Base-by-base conservation (phyloP, 2,113 vertebrate genomes). In the Hipposideros armiger region DNA sequence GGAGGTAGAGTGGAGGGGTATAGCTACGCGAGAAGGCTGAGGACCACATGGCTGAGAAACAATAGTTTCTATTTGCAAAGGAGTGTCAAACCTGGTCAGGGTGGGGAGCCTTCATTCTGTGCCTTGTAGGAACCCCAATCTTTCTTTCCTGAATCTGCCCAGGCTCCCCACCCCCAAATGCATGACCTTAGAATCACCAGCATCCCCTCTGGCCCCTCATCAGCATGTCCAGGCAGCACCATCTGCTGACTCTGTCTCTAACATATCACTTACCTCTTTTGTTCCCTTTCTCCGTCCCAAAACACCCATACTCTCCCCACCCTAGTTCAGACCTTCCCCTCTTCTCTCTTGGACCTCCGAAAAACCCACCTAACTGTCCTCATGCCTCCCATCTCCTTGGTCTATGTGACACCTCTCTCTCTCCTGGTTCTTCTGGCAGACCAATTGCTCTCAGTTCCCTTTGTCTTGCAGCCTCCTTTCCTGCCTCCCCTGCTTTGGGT, bases 61-160 rank as follows among this genome's bases (percentile, higher is more conserved):
- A 64, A 77, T 26, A 76, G 69, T 80, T 70, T 91, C 50, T 81
- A 24, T 87, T 85, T 91, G 45, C 91, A 90, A 90, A 94, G 47
- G 66, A 42, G 15, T 62, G 15, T 78, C 85, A 81, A 40, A 72
- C 56, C 77, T 60, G 3, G 56, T 73, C 90, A 58, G 30, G 32
- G 16, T 17, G 24, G 58, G 66, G 54, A 70, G 0, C 5, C 40
- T 95, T 76, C 0, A 1, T 72, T 83, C 62, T 85, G 10, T 50
- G 17, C 15, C 11, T 15, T 30, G 28, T 26, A 73, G 67, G n/a
- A 66, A 50, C 5, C 7, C n/a, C 50, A 17, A 5, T 26, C 66
- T 42, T 72, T 74, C 84, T 90, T 45, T 54, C 54, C 28, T 19
- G 17, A 2, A 16, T 54, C 76, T 88, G 76, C 52, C 66, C 40